A percentile compares a stretch with the other conserved stretches of the same genome.
Evolutionary conservation across 2,888 invertebrate genomes (phyloP).

Genomic region (Cryptosula pallasiana): DNA sequence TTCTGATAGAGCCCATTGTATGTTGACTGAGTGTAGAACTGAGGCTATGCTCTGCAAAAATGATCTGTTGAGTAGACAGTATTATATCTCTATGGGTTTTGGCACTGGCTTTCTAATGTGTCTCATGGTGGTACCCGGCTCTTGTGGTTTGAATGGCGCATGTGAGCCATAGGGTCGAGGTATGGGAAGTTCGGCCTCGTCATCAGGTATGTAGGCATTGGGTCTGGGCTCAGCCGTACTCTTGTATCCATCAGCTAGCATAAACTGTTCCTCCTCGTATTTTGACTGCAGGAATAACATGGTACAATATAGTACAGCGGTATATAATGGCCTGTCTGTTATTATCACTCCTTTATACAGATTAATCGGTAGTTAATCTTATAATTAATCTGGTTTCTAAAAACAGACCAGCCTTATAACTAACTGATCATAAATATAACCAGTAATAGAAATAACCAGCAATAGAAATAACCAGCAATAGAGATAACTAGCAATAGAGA

Average conservation of each 20-base stretch:
- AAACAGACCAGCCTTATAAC: too few species aligned
- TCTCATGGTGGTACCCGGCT: constrained; percentile 50
- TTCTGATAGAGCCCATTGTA: too few species aligned
- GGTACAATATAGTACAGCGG: too few species aligned
- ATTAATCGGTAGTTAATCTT: too few species aligned
- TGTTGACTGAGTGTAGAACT: not conserved
- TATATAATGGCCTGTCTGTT: too few species aligned
- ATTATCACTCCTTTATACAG: too few species aligned
- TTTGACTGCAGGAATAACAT: constrained; percentile 34
- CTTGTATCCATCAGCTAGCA: constrained; percentile 44
- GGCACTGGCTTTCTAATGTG: constrained; percentile 53
- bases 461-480: too few species aligned
- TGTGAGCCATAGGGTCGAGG: constrained; percentile 52
- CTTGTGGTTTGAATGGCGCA: constrained; percentile 52
- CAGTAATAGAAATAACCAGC: too few species aligned
- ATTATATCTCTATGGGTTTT: constrained; percentile 53
- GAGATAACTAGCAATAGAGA: too few species aligned
- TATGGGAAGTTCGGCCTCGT: constrained; percentile 52
- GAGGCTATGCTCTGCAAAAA: not conserved
- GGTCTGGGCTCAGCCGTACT: constrained; percentile 53
- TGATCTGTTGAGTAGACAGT: not conserved
- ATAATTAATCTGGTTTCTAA: too few species aligned
- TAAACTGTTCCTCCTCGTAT: constrained; percentile 50
- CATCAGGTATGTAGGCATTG: constrained; percentile 53
- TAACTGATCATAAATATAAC: too few species aligned